Percentiles rank a stretch among this genome's conserved stretches.
Evolutionary conservation across 2,888 invertebrate genomes (phyloP).

Genomic region (Idaea biselata): DNA sequence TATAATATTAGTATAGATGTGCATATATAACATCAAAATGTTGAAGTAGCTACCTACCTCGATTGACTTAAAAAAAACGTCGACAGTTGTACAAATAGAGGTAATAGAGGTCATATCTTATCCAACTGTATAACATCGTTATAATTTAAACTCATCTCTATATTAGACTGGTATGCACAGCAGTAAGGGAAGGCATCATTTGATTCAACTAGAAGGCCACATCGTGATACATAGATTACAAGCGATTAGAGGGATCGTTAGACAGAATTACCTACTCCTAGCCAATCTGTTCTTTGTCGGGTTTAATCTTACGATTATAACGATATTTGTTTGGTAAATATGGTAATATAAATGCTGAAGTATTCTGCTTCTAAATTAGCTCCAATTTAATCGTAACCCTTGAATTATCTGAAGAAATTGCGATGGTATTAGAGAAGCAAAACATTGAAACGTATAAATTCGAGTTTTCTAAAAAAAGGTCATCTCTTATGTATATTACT

Average conservation of each 20-base stretch:
- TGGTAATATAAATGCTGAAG: constrained; percentile 12
- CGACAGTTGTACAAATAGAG: neutral
- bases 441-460: neutral
- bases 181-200: constrained; percentile 23
- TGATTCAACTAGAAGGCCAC: constrained; percentile 27
- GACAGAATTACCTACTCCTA: constrained; percentile 21
- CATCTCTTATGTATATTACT: neutral
- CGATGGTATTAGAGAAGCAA: neutral
- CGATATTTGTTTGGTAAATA: constrained; percentile 16
- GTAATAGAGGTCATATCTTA: neutral
- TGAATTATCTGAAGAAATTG: constrained; percentile 13
- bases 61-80: neutral
- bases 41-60: neutral
- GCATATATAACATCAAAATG: neutral
- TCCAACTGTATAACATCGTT: neutral
- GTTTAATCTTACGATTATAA: constrained; percentile 7
- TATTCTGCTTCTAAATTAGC: constrained; percentile 9
- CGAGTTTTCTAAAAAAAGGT: neutral
- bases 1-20: too few relatives aligned
- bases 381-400: constrained; percentile 15
- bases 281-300: constrained; percentile 25
- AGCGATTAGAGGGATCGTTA: constrained; percentile 27
- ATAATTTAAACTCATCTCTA: constrained; percentile 12
- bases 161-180: constrained; percentile 15
- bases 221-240: constrained; percentile 28